Evolutionary conservation across 2,797 vertebrate species (phyloP).

Genomic region (Champsocephalus gunnari): DNA sequence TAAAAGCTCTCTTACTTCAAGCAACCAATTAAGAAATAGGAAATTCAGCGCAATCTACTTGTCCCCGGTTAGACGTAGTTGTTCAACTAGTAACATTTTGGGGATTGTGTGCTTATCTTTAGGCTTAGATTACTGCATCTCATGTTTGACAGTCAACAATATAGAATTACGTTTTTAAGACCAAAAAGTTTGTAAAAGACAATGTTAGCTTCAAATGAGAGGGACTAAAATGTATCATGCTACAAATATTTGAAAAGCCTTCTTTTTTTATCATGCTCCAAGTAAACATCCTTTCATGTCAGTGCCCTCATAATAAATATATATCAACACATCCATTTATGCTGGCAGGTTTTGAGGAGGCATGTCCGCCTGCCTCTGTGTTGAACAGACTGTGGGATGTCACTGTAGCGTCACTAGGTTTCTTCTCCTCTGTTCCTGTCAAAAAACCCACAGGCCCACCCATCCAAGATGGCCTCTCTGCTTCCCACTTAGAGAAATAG

Average conservation of each 20-base stretch:
- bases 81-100: neutral
- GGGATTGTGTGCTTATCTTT: neutral
- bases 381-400: constrained; percentile 80
- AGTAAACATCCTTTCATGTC: constrained; percentile 36
- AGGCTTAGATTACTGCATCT: neutral
- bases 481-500: constrained; percentile 84
- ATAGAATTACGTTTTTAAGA: neutral
- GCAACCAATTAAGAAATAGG: neutral
- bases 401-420: constrained; percentile 68
- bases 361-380: constrained; percentile 75
- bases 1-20: constrained; percentile 1
- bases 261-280: constrained; percentile 17
- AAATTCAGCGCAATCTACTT: neutral
- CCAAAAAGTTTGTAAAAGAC: neutral
- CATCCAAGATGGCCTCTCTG: constrained; percentile 83
- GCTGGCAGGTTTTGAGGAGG: constrained; percentile 70
- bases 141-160: neutral
- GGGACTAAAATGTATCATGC: neutral
- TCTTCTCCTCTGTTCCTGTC: constrained; percentile 81
- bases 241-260: constrained; percentile 1
- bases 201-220: neutral
- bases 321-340: constrained; percentile 43
- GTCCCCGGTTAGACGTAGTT: neutral
- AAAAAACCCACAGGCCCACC: constrained; percentile 82
- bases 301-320: constrained; percentile 46